These are phyloP conservation scores for Drosophila subobscura DNA, from an alignment of 1,140 invertebrate genomes.

Conservation along the genomic window DNA sequence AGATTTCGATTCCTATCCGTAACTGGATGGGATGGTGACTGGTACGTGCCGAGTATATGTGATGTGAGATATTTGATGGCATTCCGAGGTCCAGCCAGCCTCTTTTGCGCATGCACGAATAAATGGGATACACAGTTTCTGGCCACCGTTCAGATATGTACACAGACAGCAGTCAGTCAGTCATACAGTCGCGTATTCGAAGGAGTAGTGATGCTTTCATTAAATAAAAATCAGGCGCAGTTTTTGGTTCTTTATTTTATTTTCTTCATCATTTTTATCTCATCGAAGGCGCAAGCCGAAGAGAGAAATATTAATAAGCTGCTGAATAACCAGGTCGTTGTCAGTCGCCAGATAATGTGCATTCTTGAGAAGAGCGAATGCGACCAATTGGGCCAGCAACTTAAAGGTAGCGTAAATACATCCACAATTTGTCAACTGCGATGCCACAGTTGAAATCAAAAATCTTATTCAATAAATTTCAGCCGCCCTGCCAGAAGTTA, in stretches of 20 bases:
- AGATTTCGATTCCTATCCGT: too few relatives aligned
- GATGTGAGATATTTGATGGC: too few relatives aligned
- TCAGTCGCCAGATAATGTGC: slow-evolving; percentile 83
- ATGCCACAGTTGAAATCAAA: neutral
- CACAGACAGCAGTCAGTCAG: too few relatives aligned
- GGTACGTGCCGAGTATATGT: too few relatives aligned
- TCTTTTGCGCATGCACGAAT: too few relatives aligned
- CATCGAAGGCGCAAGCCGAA: slow-evolving; percentile 58
- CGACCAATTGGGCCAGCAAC: slow-evolving; percentile 83
- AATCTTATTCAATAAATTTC: neutral
- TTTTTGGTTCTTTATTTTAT: slow-evolving; percentile 53
- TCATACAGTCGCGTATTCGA: too few relatives aligned
- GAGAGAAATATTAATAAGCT: slow-evolving; percentile 76
- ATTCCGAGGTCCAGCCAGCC: too few relatives aligned
- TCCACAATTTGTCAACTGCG: too few relatives aligned
- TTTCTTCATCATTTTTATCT: slow-evolving; percentile 49
- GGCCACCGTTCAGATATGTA: too few relatives aligned
- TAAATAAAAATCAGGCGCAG: slow-evolving; percentile 55
- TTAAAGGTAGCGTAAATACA: slow-evolving; percentile 82
- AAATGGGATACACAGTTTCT: too few relatives aligned
- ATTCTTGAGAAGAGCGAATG: slow-evolving; percentile 84
- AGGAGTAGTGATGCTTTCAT: slow-evolving; percentile 30
- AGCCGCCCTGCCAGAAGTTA: slow-evolving; percentile 85
- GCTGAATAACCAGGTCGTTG: slow-evolving; percentile 75
- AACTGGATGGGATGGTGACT: too few relatives aligned